A percentile compares a stretch with the other conserved stretches of the same genome.
Evolutionary conservation across 2,888 invertebrate genomes (phyloP).

Genomic region (Celastrina argiolus): DNA sequence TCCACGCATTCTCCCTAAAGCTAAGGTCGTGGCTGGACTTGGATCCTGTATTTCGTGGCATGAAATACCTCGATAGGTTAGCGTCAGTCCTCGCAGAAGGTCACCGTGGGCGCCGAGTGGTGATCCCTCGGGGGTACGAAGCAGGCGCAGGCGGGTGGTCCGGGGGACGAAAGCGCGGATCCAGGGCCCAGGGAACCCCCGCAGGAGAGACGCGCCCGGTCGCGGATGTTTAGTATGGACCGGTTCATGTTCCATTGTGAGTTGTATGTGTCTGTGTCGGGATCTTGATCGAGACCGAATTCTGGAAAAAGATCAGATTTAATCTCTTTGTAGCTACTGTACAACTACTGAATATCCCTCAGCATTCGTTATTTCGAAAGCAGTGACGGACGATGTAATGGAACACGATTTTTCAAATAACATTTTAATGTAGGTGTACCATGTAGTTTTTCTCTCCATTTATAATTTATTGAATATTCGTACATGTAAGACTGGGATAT

Average conservation of each 20-base stretch:
- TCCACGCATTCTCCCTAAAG: conserved; percentile 28
- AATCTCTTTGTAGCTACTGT: neutral
- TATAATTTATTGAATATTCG: too few species aligned
- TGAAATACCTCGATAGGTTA: conserved; percentile 43
- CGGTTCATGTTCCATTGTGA: conserved; percentile 52
- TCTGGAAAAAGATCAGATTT: conserved; percentile 38
- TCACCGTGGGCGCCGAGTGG: conserved; percentile 79
- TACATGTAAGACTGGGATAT: too few species aligned
- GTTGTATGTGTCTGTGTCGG: conserved; percentile 41
- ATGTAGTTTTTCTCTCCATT: too few species aligned
- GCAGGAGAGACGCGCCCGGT: conserved; percentile 63
- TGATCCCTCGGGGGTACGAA: conserved; percentile 67
- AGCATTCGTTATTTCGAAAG: too few species aligned
- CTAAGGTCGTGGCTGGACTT: conserved; percentile 26
- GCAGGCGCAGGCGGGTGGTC: conserved; percentile 66
- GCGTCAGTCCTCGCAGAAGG: conserved; percentile 77
- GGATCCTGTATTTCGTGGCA: conserved; percentile 25
- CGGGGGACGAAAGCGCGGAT: conserved; percentile 64
- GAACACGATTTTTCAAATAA: too few species aligned
- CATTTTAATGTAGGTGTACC: too few species aligned
- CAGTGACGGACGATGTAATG: too few species aligned
- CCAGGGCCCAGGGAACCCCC: conserved; percentile 62
- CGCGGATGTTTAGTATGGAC: conserved; percentile 56
- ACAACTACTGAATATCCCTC: too few species aligned
- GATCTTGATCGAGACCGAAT: conserved; percentile 45